These are phyloP conservation scores for Papilio demoleus DNA, from an alignment of 2,888 invertebrate species.

Conservation along the genomic window DNA sequence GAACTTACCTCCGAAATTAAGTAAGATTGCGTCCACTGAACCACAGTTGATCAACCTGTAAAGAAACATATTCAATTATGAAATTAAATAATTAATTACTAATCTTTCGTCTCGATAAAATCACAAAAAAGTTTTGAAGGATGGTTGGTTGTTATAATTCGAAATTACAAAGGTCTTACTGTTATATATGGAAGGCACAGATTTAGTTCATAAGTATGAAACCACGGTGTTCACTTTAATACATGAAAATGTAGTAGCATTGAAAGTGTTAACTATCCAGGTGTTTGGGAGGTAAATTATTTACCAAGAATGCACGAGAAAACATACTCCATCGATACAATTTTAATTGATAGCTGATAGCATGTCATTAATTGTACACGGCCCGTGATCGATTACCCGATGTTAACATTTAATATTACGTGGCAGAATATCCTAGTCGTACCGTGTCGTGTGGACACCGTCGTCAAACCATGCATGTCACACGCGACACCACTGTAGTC, in stretches of 20 bases:
- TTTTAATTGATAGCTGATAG: constrained; percentile 2
- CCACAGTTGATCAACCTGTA: neutral
- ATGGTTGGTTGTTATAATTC: no score
- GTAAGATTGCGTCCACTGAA: neutral
- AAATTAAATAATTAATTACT: neutral
- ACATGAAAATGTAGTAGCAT: no score
- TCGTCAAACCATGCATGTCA: constrained; percentile 3
- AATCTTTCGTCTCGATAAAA: neutral
- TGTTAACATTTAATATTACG: neutral
- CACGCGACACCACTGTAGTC: constrained; percentile 29
- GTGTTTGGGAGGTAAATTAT: no score
- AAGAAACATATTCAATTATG: neutral
- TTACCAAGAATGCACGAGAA: neutral
- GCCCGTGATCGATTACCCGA: constrained; percentile 9
- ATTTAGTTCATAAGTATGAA: no score
- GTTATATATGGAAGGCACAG: no score
- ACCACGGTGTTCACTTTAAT: no score
- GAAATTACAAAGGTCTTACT: no score
- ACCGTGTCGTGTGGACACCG: neutral
- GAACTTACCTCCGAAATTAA: neutral
- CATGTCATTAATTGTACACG: neutral
- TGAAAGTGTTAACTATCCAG: no score
- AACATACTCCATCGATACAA: neutral
- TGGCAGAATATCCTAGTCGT: constrained; percentile 21
- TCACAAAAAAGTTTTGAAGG: neutral